phyloP scores from a whole-genome alignment of 2,888 invertebrate species.

The Agrilus cyanescens region DNA sequence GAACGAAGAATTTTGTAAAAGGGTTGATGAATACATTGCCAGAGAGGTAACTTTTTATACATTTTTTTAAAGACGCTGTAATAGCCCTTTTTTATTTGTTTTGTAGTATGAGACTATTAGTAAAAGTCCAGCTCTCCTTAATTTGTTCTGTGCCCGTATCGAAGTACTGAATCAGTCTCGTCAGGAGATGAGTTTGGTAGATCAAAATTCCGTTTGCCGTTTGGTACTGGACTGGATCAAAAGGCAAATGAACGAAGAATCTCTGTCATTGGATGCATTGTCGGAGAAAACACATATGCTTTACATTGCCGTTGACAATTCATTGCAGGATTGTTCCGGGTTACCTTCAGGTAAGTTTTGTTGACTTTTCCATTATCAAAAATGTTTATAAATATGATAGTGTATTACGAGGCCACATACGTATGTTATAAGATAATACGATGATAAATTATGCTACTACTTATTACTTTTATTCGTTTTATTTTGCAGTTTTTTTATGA shows the following conservation, averaged over 20 bases:
- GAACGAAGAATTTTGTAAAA: slow-evolving; percentile 46
- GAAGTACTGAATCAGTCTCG: slow-evolving; percentile 64
- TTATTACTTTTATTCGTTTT: background rate
- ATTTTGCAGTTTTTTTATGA: background rate
- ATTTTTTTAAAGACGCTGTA: background rate
- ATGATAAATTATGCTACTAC: background rate
- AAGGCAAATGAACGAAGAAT: slow-evolving; percentile 32
- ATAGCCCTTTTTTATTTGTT: slow-evolving; percentile 1
- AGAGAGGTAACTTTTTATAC: slow-evolving; percentile 47
- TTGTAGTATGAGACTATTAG: slow-evolving; percentile 53
- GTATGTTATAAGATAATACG: background rate
- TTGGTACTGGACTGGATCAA: slow-evolving; percentile 54
- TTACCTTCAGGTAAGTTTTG: slow-evolving; percentile 39
- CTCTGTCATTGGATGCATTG: slow-evolving; percentile 30
- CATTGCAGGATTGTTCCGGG: slow-evolving; percentile 68
- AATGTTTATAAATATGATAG: no score
- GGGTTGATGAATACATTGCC: slow-evolving; percentile 59
- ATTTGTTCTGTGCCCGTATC: slow-evolving; percentile 56
- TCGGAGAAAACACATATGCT: slow-evolving; percentile 61
- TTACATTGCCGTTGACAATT: slow-evolving; percentile 63
- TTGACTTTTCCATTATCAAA: background rate
- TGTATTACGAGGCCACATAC: no score
- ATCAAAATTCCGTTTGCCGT: slow-evolving; percentile 46
- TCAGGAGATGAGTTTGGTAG: slow-evolving; percentile 50
- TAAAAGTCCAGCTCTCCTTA: slow-evolving; percentile 47